These are phyloP conservation scores for Ranitomeya imitator DNA, from an alignment of 2,113 vertebrate genomes.

Conservation along the genomic window DNA sequence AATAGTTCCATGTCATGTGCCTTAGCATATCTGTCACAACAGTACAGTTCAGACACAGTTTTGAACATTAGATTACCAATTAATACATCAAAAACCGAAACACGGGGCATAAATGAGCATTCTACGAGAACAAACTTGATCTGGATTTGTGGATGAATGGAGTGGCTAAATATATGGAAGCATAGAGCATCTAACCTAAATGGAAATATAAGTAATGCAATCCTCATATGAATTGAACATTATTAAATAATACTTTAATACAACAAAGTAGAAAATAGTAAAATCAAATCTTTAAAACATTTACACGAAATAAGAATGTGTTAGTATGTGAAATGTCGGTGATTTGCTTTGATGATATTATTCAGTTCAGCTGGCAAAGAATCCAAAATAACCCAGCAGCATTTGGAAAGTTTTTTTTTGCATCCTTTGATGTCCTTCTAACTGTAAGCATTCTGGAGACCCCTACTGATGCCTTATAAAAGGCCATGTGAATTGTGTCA, in stretches of 20 bases:
- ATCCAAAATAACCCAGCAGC: not conserved
- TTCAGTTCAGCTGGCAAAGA: not conserved
- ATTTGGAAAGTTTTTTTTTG: too few species aligned
- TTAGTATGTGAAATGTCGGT: not conserved
- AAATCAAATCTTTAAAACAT: not conserved
- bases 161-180: not conserved
- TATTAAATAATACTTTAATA: not conserved
- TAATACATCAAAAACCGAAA: conserved; percentile 13
- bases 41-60: not conserved
- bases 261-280: not conserved
- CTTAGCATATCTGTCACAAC: not conserved
- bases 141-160: not conserved
- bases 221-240: not conserved
- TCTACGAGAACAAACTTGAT: not conserved
- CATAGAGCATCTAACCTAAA: not conserved
- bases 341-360: not conserved
- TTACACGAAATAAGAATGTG: not conserved
- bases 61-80: conserved; percentile 1
- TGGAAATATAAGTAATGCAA: not conserved
- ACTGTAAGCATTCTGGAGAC: too few species aligned
- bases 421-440: too few species aligned
- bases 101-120: not conserved
- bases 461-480: too few species aligned
- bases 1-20: not conserved
- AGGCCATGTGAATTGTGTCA: too few species aligned